These are phyloP conservation scores for Champsocephalus gunnari DNA, from an alignment of 2,797 vertebrate species.

Conservation along the genomic window DNA sequence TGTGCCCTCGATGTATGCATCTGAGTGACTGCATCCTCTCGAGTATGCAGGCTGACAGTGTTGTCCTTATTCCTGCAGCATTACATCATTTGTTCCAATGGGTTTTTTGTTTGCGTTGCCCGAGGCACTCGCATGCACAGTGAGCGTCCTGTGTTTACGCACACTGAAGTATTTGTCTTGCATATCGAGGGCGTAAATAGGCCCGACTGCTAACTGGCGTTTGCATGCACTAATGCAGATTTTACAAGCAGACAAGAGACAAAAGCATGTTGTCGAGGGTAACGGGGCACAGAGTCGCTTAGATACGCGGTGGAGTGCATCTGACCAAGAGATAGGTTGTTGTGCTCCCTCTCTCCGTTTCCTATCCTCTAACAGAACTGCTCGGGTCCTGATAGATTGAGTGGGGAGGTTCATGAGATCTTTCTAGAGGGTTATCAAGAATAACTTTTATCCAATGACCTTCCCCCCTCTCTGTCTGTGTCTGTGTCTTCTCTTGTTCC, in stretches of 20 bases:
- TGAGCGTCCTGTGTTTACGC: not conserved
- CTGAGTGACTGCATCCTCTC: not conserved
- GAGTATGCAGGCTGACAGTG: conserved; percentile 1
- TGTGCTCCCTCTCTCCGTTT: no score
- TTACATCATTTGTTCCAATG: conserved; percentile 28
- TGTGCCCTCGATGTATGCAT: not conserved
- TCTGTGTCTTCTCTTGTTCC: no score
- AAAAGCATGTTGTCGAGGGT: not conserved
- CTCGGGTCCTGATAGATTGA: no score
- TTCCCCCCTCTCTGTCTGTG: no score
- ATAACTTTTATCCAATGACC: no score
- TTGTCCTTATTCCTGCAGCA: conserved; percentile 16
- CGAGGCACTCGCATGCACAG: conserved; percentile 9
- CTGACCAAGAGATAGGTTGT: no score
- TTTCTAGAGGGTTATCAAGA: no score
- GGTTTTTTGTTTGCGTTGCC: not conserved
- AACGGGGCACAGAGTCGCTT: no score
- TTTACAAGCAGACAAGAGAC: not conserved
- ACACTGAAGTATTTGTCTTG: not conserved
- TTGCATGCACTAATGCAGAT: conserved; percentile 4
- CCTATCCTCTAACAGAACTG: no score
- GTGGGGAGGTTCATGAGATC: no score
- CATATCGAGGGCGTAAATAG: not conserved
- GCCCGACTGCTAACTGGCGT: not conserved
- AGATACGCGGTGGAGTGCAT: no score